Percentiles rank a stretch among this genome's conserved stretches.
Conservation (phyloP, 2,797 vertebrate genomes). For the Myotis myotis region DNA sequence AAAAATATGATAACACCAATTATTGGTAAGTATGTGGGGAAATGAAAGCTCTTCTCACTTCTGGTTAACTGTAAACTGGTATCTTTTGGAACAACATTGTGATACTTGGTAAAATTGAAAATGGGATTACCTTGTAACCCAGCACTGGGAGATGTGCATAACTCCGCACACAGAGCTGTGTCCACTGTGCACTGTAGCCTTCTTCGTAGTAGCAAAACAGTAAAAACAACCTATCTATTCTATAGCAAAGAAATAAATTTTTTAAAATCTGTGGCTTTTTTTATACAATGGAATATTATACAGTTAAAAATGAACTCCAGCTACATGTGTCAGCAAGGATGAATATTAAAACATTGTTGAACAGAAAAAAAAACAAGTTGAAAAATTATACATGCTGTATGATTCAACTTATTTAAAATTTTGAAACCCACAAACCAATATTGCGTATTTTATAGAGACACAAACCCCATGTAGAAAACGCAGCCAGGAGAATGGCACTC, state of each 20-base stretch:
- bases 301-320: not conserved
- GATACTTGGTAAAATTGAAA: not conserved
- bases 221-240: not conserved
- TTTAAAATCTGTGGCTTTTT: not conserved
- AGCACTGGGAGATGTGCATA: not conserved
- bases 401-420: not conserved
- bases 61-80: not conserved
- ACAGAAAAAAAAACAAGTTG: not conserved
- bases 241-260: not conserved
- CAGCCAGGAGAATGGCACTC: not conserved
- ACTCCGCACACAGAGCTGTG: not conserved
- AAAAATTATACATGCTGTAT: not conserved
- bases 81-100: not conserved
- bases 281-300: not conserved
- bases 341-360: constrained; percentile 7
- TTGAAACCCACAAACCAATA: not conserved
- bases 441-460: not conserved
- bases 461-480: not conserved
- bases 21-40: not conserved
- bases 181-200: not conserved
- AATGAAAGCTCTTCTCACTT: not conserved
- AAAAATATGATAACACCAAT: not conserved
- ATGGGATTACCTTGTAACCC: not conserved
- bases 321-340: not conserved
- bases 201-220: not conserved